A percentile compares a stretch with the other conserved stretches of the same genome.
These are phyloP conservation scores for Trichonephila inaurata DNA, from an alignment of 1,140 invertebrate genomes.

Conservation along the genomic window DNA sequence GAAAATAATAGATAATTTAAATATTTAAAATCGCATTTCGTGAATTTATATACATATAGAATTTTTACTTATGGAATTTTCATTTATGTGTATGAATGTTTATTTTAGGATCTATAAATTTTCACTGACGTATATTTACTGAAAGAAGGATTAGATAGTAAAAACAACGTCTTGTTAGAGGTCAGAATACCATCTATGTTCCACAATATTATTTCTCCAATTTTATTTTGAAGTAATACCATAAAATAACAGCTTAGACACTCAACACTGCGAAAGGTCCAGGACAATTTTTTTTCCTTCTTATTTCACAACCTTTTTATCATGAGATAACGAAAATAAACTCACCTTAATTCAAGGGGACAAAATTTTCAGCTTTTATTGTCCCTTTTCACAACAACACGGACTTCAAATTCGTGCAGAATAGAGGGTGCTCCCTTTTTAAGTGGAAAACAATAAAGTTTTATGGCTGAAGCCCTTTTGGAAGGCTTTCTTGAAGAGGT, in stretches of 20 bases:
- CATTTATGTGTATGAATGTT: too few relatives aligned
- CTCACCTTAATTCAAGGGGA: neutral
- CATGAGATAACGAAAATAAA: neutral
- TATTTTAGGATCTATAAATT: too few relatives aligned
- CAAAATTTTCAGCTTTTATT: neutral
- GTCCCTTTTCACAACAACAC: neutral
- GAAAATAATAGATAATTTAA: too few relatives aligned
- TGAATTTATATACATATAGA: too few relatives aligned
- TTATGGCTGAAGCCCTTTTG: neutral
- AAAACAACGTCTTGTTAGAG: too few relatives aligned
- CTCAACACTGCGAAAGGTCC: neutral
- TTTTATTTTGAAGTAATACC: neutral
- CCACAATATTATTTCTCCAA: too few relatives aligned
- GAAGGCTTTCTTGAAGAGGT: neutral
- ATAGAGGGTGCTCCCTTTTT: neutral
- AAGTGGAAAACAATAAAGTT: conserved; percentile 51
- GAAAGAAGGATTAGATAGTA: too few relatives aligned
- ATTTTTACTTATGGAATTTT: too few relatives aligned
- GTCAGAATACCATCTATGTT: too few relatives aligned
- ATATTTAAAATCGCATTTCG: too few relatives aligned
- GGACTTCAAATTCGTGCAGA: neutral
- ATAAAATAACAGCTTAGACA: neutral
- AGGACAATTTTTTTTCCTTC: neutral
- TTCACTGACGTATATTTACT: too few relatives aligned
- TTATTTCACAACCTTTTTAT: neutral